Base-by-base conservation (phyloP, 2,888 invertebrate genomes). In the Cephus spinipes region DNA sequence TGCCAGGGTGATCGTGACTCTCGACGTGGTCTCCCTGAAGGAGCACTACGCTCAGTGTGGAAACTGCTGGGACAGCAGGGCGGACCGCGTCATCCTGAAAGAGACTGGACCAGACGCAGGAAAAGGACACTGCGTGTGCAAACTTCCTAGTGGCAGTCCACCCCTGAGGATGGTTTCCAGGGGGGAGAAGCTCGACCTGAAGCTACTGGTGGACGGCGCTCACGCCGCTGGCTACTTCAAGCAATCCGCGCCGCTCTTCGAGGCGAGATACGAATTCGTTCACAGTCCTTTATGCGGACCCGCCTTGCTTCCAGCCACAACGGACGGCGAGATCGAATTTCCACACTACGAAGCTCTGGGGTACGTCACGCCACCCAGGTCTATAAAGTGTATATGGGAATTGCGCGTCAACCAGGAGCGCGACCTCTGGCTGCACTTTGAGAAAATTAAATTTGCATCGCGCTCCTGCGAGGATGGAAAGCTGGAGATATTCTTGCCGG, bases 221-320 rank as follows among this genome's bases (percentile, higher is more conserved):
- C 97, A 97, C 87, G 96, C 97, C 4, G 96, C 97, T 1, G 97
- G 96, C 76, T 97, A 97, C 91, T 98, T 97, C 92, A 97, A 97
- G 90, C 96, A 97, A 87, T 94, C 95, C 3, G 94, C 95, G 68
- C 96, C 97, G 0, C 93, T 98, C 6, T 97, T 98, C 88, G 96
- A 97, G 90, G 98, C 97, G 0, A 94, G 94, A 9, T 98, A 97
- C 89, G 97, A 97, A 89, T 98, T 98, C 88, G 96, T 97, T 1
- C 97, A 98, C 85, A 97, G 97, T 1, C 97, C 97, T 0, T 92
- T 97, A 1, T 97, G 97, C 88, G 97, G 97, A 0, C 97, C 97
- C 0, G 95, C 97, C 0, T 94, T 96, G 4, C 92, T 97, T 74
- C 95, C 95, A 11, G 96, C 97, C 0, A 94, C 95, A 0, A 95